phyloP scores from a whole-genome alignment of 2,888 invertebrate genomes.

The Philonicus albiceps region DNA sequence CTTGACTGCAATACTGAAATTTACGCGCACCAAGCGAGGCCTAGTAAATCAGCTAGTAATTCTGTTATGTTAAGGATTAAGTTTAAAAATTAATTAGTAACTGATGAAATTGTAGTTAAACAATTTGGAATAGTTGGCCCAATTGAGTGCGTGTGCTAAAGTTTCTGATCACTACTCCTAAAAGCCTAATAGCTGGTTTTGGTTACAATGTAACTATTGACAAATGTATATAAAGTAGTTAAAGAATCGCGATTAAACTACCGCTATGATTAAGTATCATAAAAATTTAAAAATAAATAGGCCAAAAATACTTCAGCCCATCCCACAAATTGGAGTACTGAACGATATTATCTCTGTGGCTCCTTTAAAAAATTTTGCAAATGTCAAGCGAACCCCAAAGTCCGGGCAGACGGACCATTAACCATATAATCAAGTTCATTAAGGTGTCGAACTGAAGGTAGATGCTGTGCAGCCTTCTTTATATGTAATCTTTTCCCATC shows the following conservation, averaged over 20 bases:
- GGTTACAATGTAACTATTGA: background rate
- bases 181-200: background rate
- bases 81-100: too few species aligned
- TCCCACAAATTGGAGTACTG: background rate
- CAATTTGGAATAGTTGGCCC: background rate
- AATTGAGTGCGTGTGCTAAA: background rate
- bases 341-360: background rate
- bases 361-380: background rate
- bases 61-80: too few species aligned
- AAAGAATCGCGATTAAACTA: background rate
- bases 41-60: too few species aligned
- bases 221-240: background rate
- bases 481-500: background rate
- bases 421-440: slow-evolving; percentile 31
- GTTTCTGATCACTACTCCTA: background rate
- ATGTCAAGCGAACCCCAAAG: background rate
- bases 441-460: slow-evolving; percentile 15
- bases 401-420: slow-evolving; percentile 6
- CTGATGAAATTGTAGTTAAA: too few species aligned
- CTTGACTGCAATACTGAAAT: too few species aligned
- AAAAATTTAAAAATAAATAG: background rate
- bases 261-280: background rate
- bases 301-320: background rate
- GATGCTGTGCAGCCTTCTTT: slow-evolving; percentile 1
- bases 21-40: too few species aligned